These are phyloP conservation scores for Ophiodon elongatus DNA, from an alignment of 2,113 vertebrate genomes.

Conservation along the genomic window DNA sequence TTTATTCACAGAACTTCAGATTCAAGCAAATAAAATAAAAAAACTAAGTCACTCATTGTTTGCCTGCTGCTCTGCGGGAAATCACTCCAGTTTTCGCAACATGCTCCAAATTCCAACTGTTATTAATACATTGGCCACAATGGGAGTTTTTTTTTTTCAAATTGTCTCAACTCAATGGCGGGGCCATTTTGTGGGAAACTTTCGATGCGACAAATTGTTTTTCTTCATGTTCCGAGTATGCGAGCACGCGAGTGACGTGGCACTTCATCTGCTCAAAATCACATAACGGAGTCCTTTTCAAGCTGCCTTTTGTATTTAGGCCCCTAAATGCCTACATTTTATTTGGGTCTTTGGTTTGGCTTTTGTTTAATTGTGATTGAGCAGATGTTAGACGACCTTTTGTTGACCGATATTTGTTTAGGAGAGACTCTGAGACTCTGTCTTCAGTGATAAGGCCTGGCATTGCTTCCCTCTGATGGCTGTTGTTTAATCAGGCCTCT, in stretches of 20 bases:
- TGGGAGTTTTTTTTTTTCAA: background rate
- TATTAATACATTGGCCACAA: background rate
- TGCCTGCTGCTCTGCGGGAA: background rate
- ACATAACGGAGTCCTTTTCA: constrained; percentile 2
- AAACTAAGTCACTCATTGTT: background rate
- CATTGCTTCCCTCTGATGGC: constrained; percentile 34
- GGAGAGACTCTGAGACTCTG: constrained; percentile 35
- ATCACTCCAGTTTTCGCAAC: background rate
- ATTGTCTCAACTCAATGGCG: background rate
- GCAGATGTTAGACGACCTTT: constrained; percentile 55
- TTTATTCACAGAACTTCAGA: constrained; percentile 44
- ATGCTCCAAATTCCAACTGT: background rate
- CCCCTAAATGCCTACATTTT: no score
- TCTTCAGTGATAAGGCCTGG: constrained; percentile 44
- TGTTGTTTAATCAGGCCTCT: constrained; percentile 65
- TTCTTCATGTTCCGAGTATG: background rate
- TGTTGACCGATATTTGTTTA: constrained; percentile 57
- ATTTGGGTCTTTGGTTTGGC: constrained; percentile 25
- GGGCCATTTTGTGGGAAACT: background rate
- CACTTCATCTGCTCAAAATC: constrained; percentile 2
- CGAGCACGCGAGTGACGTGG: constrained; percentile 4
- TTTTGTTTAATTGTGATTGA: constrained; percentile 49
- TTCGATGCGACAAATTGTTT: background rate
- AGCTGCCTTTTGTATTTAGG: constrained; percentile 10
- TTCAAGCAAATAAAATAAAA: background rate